Percentiles rank a stretch among this genome's conserved stretches.
Conservation (phyloP, 2,113 vertebrate genomes). For the Scortum barcoo region DNA sequence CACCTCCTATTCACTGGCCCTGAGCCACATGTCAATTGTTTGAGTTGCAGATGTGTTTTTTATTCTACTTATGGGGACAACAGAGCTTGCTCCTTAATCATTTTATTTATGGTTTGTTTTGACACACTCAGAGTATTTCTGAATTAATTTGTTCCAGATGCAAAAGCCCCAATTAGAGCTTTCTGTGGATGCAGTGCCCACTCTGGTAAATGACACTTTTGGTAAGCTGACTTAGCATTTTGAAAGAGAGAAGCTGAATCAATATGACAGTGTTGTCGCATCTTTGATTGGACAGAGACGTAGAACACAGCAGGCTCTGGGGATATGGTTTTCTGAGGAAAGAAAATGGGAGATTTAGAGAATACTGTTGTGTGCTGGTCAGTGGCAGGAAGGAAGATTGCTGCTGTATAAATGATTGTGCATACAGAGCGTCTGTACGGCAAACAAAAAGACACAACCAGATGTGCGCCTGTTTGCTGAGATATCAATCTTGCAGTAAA, state of each 20-base stretch:
- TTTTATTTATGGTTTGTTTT: constrained; percentile 45
- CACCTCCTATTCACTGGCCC: constrained; percentile 33
- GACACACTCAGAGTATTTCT: constrained; percentile 37
- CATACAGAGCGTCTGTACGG: background rate
- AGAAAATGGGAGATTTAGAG: constrained; percentile 11
- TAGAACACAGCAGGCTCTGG: constrained; percentile 14
- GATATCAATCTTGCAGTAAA: constrained; percentile 1
- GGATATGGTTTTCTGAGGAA: background rate
- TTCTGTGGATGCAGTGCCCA: constrained; percentile 1
- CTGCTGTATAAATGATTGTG: constrained; percentile 20
- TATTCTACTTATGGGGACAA: constrained; percentile 30
- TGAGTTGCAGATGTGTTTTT: constrained; percentile 33
- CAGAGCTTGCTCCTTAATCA: constrained; percentile 9
- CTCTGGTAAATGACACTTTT: constrained; percentile 36
- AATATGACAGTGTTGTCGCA: constrained; percentile 32
- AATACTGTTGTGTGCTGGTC: background rate
- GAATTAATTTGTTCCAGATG: constrained; percentile 47
- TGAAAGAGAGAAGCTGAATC: constrained; percentile 38
- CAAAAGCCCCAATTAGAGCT: constrained; percentile 26
- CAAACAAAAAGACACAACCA: background rate
- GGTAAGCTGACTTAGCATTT: constrained; percentile 52
- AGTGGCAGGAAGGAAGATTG: background rate
- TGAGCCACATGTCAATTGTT: constrained; percentile 47
- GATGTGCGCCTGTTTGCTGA: constrained; percentile 7
- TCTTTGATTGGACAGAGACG: constrained; percentile 42